Conservation (phyloP, 2,113 vertebrate species). For the Planiliza haematocheilus region DNA sequence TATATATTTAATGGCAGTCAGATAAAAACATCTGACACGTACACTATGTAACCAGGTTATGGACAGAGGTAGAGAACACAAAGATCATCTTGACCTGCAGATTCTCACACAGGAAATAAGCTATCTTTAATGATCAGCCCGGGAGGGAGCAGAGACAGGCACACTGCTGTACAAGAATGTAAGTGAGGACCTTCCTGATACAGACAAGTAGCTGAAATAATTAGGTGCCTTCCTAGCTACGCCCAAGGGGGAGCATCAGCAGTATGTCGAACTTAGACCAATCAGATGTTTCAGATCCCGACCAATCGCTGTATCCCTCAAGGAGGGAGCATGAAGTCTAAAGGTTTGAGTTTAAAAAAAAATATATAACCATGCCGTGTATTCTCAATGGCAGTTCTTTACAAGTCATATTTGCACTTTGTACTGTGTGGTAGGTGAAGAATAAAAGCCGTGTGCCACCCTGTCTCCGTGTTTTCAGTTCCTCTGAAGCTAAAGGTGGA, state of each 20-base stretch:
- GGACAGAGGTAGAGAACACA: not conserved
- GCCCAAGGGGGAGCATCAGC: not conserved
- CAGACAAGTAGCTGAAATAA: not conserved
- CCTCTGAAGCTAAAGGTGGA: not conserved
- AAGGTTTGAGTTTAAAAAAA: not conserved
- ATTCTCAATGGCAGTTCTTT: no score
- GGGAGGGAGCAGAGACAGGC: slow-evolving; percentile 16
- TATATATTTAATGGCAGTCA: not conserved
- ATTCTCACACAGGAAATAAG: slow-evolving; percentile 22
- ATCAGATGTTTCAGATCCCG: not conserved
- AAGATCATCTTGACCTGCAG: slow-evolving; percentile 18
- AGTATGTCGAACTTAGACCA: not conserved
- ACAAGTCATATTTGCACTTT: no score
- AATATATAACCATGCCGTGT: not conserved
- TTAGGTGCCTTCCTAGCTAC: not conserved
- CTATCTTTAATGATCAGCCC: not conserved
- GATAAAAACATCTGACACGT: not conserved
- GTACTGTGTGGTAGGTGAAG: not conserved
- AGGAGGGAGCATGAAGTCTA: not conserved
- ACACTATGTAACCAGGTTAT: not conserved
- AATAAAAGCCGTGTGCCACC: not conserved
- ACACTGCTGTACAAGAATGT: not conserved
- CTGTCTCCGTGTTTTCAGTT: not conserved
- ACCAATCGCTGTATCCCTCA: not conserved
- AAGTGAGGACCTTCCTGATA: not conserved